These are phyloP conservation scores for Gadopsis marmoratus DNA, from an alignment of 2,797 vertebrate species.

Conservation along the genomic window DNA sequence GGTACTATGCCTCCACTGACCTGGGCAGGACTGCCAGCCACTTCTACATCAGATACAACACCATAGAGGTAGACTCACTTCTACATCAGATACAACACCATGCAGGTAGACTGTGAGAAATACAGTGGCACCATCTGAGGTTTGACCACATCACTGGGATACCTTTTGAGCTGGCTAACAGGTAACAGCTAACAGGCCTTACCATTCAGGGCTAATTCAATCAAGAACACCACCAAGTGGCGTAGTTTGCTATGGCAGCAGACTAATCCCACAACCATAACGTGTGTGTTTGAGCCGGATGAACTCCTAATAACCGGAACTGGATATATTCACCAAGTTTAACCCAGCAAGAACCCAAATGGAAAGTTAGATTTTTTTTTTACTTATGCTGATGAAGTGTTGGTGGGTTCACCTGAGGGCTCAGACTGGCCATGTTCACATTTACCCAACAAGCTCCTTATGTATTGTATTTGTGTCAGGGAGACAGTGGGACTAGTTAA, in stretches of 20 bases:
- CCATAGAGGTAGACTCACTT: slow-evolving; percentile 90
- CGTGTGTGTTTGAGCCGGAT: no score
- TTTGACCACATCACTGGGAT: no score
- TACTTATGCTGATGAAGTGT: no score
- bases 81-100: neutral
- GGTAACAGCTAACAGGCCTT: no score
- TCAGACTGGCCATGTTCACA: neutral
- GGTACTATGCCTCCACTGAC: slow-evolving; percentile 97
- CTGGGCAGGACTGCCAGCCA: slow-evolving; percentile 97
- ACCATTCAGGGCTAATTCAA: neutral
- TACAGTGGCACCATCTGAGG: no score
- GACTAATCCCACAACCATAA: neutral
- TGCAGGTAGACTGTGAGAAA: neutral
- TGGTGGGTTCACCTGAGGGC: neutral
- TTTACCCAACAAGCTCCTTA: neutral
- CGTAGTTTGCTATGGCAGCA: no score
- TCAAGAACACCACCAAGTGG: no score
- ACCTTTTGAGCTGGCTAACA: no score
- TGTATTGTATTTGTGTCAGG: neutral
- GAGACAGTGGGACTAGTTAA: neutral
- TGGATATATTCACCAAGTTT: neutral
- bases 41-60: slow-evolving; percentile 98
- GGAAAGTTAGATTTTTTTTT: no score
- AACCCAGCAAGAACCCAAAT: neutral
- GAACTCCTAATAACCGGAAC: neutral